A percentile compares a stretch with the other conserved stretches of the same genome.
Evolutionary conservation across 2,888 invertebrate genomes (phyloP).

Genomic region (Antheraea yamamai): DNA sequence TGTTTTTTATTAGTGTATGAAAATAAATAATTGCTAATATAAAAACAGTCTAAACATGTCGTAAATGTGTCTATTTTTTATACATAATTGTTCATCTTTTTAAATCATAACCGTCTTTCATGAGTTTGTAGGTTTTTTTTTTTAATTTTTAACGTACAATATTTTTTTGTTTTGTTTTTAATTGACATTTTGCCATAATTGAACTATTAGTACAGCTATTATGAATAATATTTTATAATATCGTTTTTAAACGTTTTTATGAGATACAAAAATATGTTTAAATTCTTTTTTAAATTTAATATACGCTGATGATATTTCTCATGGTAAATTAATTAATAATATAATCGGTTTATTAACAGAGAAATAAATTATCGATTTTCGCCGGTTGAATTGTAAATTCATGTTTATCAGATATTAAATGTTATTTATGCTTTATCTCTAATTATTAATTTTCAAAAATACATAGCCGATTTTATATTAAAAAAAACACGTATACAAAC

Average conservation of each 20-base stretch:
- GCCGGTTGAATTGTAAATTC: too few relatives aligned
- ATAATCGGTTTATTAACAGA: too few relatives aligned
- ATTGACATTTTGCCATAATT: not conserved
- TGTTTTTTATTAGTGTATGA: slow-evolving; percentile 8
- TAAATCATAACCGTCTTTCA: not conserved
- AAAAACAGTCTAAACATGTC: not conserved
- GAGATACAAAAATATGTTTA: not conserved
- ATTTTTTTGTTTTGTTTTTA: not conserved
- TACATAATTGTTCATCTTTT: not conserved
- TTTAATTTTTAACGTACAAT: not conserved
- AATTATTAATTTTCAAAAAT: too few relatives aligned
- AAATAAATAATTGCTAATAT: not conserved
- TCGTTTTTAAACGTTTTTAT: not conserved
- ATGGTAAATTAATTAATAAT: too few relatives aligned
- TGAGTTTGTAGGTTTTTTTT: not conserved
- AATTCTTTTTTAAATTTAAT: not conserved
- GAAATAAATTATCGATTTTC: too few relatives aligned
- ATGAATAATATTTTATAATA: not conserved
- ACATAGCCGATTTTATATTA: too few relatives aligned
- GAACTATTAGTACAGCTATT: not conserved
- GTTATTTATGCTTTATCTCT: too few relatives aligned
- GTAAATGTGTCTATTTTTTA: not conserved
- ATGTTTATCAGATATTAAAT: too few relatives aligned
- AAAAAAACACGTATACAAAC: too few relatives aligned
- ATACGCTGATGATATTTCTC: too few relatives aligned